Evolutionary conservation across 2,113 vertebrate genomes (phyloP), one percentile per base, ranked within the genome.

Genomic region (Oreotragus oreotragus): DNA sequence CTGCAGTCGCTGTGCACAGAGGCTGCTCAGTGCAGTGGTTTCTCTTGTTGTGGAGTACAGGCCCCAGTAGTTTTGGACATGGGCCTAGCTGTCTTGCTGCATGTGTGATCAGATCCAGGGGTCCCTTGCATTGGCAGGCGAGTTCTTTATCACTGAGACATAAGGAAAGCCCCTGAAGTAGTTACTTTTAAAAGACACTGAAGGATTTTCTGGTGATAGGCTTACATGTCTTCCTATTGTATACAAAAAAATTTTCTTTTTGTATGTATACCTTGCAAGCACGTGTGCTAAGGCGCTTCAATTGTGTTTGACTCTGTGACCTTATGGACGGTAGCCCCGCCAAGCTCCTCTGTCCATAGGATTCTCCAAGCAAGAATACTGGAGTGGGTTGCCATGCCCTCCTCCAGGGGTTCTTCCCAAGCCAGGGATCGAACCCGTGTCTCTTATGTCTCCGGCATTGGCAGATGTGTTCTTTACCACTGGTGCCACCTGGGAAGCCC

Each of bases 111-210:
- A 27, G 27, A 58, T 27, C 57, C 57, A 58, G 25, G 57, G 10
- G 36, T 27, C 23, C 70, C 12, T 43, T 27, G 36, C 70, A 27
- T 43, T 76, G 70, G 70, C 23, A 76, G 36, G 36, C 0, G 36
- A 25, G 36, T 76, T 43, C 23, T 76, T 43, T 25, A 27, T 76
- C 12, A 27, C 70, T 27, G 36, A 43, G 5, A 25, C 36, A 73
- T 73, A 23, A 39, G 66, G 70, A 73, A 73, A 43, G 11, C 36
- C 23, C 70, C 36, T 43, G 12, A 73, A 73, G 70, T 73, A 73
- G 36, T 73, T 91, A 94, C 93, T 97, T 98, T 96, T 95, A 70
- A 96, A 92, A 91, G 14, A 93, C 91, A 60, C 89, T 55, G 62
- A 8, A 15, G 62, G 17, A 49, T 94, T 97, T 90, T 62, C 47